Evolutionary conservation across 2,113 vertebrate genomes (phyloP).

Genomic region (sheep (Ovis aries)): DNA sequence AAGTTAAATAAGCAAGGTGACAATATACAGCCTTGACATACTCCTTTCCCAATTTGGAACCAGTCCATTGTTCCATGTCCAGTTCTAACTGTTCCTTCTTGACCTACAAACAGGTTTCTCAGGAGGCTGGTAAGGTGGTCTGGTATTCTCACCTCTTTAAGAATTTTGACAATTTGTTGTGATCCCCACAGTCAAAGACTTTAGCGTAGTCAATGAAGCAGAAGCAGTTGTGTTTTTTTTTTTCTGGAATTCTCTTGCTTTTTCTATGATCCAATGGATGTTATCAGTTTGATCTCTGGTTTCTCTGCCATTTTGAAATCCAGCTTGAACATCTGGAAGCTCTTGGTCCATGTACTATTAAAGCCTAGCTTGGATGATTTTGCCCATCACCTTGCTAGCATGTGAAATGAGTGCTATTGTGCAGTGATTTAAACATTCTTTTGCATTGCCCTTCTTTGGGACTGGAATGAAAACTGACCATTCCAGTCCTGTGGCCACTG

Average conservation of each 20-base stretch:
- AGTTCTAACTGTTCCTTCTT: neutral
- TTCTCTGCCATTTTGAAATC: neutral
- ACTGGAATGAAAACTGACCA: neutral
- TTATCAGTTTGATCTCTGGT: neutral
- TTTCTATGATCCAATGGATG: neutral
- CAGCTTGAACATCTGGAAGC: neutral
- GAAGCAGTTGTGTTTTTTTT: neutral
- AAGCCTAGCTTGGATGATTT: neutral
- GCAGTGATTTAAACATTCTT: neutral
- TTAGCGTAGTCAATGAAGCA: neutral
- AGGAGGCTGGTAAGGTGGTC: neutral
- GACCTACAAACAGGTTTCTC: neutral
- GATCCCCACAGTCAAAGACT: neutral
- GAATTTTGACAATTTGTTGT: neutral
- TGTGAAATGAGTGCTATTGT: neutral
- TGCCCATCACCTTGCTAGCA: neutral
- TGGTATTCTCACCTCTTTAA: neutral
- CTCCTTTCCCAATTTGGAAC: neutral
- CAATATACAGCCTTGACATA: neutral
- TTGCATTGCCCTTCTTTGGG: neutral
- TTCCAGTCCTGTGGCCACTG: neutral
- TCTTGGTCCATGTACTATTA: neutral
- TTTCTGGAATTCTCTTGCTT: neutral
- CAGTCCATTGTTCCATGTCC: neutral
- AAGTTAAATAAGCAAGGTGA: neutral